Base-by-base conservation (phyloP, 2,888 invertebrate genomes). In the Priocnemis perturbator region DNA sequence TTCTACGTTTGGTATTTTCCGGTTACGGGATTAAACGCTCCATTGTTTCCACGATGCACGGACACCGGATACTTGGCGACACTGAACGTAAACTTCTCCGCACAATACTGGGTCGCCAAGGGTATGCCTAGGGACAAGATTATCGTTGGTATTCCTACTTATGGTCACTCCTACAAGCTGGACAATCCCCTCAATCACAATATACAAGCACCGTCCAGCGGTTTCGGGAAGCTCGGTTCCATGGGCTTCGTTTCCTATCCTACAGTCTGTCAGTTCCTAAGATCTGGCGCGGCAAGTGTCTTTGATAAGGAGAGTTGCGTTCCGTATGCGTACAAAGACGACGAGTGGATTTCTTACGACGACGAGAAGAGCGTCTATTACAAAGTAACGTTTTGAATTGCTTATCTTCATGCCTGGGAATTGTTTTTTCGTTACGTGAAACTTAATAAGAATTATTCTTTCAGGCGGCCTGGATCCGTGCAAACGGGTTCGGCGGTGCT, bases 261-360 rank as follows among this genome's bases (percentile, higher is more conserved):
- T 0, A 92, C 93, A 68, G 90, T 94, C 21, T 97, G 96, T 81
- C 87, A 90, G 68, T 95, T 95, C 86, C 87, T 94, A 15, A 87
- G 90, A 14, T 87, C 87, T 14, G 92, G 92, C 48, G 91, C 93
- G 1, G 89, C 90, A 0, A 90, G 90, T 5, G 89, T 92, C 47
- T 94, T 93, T 83, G 95, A 96, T 81, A 87, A 90, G 9, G 92
- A 93, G 48, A 93, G 94, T 5, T 92, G 92, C 83, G 96, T 96
- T 52, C 96, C 97, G 0, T 97, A 95, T 89, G 91, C 95, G 7
- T 93, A 92, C 79, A 91, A 91, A 69, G 90, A 90, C 58, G 89
- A 89, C 17, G 94, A 97, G 80, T 97, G 97, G 97, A 91, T 96
- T 53, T 96, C 96, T 0, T 97, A 93, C 86, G 97, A 97, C 73